Conservation (phyloP, 2,888 invertebrate species). For the Erebia epiphron region DNA sequence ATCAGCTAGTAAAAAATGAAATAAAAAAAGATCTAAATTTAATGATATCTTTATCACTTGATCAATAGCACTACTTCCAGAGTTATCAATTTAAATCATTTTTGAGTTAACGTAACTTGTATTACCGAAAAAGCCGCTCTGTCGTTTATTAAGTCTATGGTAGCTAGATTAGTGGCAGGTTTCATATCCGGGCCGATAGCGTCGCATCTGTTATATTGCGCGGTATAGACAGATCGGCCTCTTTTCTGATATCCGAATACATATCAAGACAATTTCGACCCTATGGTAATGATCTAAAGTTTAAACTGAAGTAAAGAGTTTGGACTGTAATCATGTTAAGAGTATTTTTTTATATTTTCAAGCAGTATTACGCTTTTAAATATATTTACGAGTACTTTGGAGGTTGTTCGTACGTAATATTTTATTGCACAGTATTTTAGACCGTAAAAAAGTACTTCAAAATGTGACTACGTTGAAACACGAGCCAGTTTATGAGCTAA, state of each 20-base stretch:
- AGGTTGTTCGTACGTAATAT: not conserved
- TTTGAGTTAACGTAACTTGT: too few relatives aligned
- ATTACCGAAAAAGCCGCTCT: not conserved
- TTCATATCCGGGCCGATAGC: conserved; percentile 44
- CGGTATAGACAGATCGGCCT: conserved; percentile 33
- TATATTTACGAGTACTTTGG: not conserved
- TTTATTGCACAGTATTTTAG: not conserved
- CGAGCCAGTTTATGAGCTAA: not conserved
- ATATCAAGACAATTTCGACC: conserved; percentile 8
- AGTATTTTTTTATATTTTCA: conserved; percentile 8
- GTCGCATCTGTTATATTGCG: conserved; percentile 37
- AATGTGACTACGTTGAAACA: not conserved
- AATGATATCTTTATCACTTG: too few relatives aligned
- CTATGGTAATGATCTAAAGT: not conserved
- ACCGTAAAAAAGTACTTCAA: too few relatives aligned
- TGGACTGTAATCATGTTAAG: conserved; percentile 10
- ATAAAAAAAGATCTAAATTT: too few relatives aligned
- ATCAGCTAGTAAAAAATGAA: too few relatives aligned
- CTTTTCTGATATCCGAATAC: conserved; percentile 21
- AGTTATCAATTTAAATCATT: too few relatives aligned
- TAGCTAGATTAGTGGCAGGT: conserved; percentile 44
- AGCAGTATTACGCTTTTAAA: not conserved
- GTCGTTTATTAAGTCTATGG: conserved; percentile 22
- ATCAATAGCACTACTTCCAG: too few relatives aligned
- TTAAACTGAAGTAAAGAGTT: conserved; percentile 1